Percentiles rank a stretch among this genome's conserved stretches.
Evolutionary conservation across 2,888 invertebrate species (phyloP).

Genomic region (Tetrapedia diversipes): DNA sequence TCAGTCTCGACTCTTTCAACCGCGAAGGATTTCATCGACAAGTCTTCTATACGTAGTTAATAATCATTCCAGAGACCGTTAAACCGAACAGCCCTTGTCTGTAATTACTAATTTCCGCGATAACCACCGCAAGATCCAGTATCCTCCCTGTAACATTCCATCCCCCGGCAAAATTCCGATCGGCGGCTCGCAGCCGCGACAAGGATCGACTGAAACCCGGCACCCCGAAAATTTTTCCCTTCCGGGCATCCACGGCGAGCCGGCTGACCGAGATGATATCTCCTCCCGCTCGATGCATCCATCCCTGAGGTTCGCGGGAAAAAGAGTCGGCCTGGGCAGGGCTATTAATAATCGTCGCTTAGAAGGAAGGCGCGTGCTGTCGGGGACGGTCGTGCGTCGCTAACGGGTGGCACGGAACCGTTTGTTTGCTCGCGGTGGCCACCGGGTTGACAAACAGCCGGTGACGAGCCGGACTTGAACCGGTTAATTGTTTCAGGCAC

Average conservation of each 20-base stretch:
- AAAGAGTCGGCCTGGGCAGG: conserved; percentile 51
- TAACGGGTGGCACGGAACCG: conserved; percentile 73
- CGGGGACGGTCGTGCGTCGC: conserved; percentile 66
- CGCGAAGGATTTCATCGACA: too few species aligned
- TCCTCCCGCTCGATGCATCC: conserved; percentile 36
- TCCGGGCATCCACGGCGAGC: neutral
- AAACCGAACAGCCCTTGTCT: too few species aligned
- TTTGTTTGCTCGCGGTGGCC: conserved; percentile 77
- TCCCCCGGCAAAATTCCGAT: conserved; percentile 1
- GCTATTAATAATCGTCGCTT: conserved; percentile 70
- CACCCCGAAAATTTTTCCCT: conserved; percentile 41
- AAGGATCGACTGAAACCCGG: conserved; percentile 29
- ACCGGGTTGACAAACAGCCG: conserved; percentile 78
- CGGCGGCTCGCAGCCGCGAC: neutral
- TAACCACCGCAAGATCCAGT: too few species aligned
- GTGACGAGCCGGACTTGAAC: conserved; percentile 35
- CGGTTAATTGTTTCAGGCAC: too few species aligned
- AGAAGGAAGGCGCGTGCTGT: conserved; percentile 66
- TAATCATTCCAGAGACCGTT: too few species aligned
- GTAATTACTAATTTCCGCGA: too few species aligned
- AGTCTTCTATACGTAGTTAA: too few species aligned
- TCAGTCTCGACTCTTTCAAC: too few species aligned
- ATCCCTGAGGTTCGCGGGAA: conserved; percentile 46
- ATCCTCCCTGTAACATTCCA: neutral
- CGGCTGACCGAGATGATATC: conserved; percentile 36